Percentiles rank a stretch among this genome's conserved stretches.
Evolutionary conservation across 1,140 invertebrate genomes (phyloP).

Genomic region (Ruditapes philippinarum): DNA sequence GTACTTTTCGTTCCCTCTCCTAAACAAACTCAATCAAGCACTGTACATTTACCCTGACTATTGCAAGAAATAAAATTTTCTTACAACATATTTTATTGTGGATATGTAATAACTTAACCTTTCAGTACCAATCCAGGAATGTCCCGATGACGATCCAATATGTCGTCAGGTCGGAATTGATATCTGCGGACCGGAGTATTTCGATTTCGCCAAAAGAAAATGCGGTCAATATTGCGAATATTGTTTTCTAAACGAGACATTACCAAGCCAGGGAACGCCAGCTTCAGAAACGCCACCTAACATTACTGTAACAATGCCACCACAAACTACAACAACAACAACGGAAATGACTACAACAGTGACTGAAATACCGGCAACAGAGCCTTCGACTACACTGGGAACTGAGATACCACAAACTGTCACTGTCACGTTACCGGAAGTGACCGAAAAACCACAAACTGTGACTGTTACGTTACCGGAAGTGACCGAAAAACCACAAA

Average conservation of each 20-base stretch:
- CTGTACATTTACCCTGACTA: too few relatives aligned
- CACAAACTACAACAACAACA: background rate
- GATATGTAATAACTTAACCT: too few relatives aligned
- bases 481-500: background rate
- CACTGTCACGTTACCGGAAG: background rate
- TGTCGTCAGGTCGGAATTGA: background rate
- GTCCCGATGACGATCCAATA: background rate
- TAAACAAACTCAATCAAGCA: too few relatives aligned
- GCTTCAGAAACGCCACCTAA: background rate
- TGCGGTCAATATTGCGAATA: conserved; percentile 28
- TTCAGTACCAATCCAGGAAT: background rate
- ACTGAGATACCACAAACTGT: background rate
- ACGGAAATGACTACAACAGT: background rate
- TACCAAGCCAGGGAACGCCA: background rate
- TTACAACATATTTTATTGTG: too few relatives aligned
- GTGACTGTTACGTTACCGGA: background rate
- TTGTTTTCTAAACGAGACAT: background rate
- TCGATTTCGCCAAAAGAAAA: conserved; percentile 2
- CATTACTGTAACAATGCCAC: background rate
- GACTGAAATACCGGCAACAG: background rate
- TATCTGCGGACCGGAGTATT: background rate
- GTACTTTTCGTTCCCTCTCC: too few relatives aligned
- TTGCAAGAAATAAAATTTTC: too few relatives aligned
- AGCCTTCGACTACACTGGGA: background rate
- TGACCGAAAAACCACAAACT: background rate